Evolutionary conservation across 2,113 vertebrate genomes (phyloP).

Genomic region (Phrynosoma platyrhinos): DNA sequence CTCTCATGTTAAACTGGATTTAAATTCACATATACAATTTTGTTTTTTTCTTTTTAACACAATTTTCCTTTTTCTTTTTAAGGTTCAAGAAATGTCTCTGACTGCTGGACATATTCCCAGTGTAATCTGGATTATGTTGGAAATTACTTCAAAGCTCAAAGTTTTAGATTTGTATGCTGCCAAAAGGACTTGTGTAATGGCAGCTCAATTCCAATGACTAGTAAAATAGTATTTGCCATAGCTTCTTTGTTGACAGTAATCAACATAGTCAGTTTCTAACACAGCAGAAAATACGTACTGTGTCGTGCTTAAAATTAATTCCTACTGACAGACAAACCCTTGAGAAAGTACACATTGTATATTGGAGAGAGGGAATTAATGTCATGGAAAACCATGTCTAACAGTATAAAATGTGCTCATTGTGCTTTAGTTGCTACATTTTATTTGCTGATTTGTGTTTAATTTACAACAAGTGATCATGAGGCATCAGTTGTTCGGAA

Average conservation of each 20-base stretch:
- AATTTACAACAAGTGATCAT: neutral
- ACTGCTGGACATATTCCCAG: neutral
- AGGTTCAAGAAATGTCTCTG: neutral
- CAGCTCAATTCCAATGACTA: neutral
- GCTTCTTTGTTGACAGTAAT: neutral
- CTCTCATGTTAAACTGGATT: too few species aligned
- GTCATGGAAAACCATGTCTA: neutral
- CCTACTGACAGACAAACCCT: neutral
- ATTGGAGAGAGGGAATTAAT: neutral
- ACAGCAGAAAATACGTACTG: neutral
- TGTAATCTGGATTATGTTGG: neutral
- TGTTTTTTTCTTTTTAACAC: too few species aligned
- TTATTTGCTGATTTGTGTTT: neutral
- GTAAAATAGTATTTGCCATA: neutral
- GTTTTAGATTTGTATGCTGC: neutral
- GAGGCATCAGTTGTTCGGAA: neutral
- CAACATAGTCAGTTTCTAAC: neutral
- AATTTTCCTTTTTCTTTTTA: neutral
- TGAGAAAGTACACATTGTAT: neutral
- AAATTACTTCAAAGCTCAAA: accelerated
- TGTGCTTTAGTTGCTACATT: neutral
- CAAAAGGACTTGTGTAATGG: conserved; percentile 20
- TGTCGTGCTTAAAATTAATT: neutral
- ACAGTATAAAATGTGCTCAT: neutral
- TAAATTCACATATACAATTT: too few species aligned